These are phyloP conservation scores for Tyto alba DNA, from an alignment of 2,113 vertebrate species.

Conservation along the genomic window DNA sequence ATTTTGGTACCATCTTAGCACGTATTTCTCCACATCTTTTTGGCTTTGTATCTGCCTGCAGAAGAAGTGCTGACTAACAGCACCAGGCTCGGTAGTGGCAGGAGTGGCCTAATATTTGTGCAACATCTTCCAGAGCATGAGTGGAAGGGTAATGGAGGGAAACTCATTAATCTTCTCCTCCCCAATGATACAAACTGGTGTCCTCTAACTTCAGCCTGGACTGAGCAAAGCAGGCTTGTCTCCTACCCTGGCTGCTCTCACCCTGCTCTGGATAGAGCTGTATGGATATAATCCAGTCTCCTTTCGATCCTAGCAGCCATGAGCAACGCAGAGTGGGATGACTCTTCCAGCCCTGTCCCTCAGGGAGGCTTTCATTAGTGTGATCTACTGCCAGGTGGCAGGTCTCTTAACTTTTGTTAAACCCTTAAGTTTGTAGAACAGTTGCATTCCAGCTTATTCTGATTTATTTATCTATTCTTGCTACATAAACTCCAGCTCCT, in stretches of 20 bases:
- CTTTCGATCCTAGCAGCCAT: neutral
- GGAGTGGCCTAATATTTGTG: neutral
- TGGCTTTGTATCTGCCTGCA: neutral
- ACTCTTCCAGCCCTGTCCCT: neutral
- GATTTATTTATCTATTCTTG: neutral
- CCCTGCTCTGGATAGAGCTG: neutral
- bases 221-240: neutral
- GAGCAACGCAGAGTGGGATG: neutral
- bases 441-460: neutral
- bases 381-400: neutral
- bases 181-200: neutral
- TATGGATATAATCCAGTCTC: neutral
- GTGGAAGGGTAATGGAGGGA: neutral
- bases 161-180: neutral
- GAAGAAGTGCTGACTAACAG: neutral
- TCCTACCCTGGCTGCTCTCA: neutral
- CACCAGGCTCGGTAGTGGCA: accelerated
- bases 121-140: neutral
- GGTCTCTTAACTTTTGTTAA: neutral
- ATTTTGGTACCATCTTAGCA: neutral
- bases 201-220: neutral
- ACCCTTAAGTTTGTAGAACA: neutral
- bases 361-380: neutral
- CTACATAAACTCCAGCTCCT: neutral
- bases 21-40: neutral